Conservation (phyloP, 2,113 vertebrate species). For the Pao palembangensis region DNA sequence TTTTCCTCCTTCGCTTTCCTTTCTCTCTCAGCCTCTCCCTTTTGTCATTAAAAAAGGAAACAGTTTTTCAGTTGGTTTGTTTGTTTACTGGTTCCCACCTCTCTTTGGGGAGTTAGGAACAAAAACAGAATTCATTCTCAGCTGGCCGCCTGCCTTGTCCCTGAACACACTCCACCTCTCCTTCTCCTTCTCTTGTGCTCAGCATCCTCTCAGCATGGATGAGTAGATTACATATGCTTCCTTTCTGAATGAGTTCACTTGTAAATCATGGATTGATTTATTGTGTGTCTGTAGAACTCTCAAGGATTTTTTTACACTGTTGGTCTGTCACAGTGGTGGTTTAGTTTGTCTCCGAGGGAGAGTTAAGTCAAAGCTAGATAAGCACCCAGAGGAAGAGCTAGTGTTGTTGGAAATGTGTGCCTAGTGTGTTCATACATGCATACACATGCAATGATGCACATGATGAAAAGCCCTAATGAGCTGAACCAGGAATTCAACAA, state of each 20-base stretch:
- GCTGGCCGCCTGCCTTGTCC: constrained; percentile 70
- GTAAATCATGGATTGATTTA: constrained; percentile 73
- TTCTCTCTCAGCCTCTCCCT: constrained; percentile 50
- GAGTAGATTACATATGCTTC: constrained; percentile 74
- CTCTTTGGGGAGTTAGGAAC: constrained; percentile 68
- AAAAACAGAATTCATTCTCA: constrained; percentile 74
- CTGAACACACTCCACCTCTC: constrained; percentile 60
- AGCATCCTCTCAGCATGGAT: constrained; percentile 69
- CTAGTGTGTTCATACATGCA: constrained; percentile 1
- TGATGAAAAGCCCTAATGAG: constrained; percentile 13
- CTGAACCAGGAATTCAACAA: constrained; percentile 15
- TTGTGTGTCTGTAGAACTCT: constrained; percentile 61
- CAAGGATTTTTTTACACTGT: constrained; percentile 43
- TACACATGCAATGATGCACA: constrained; percentile 11
- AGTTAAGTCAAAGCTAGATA: constrained; percentile 36
- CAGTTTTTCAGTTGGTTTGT: constrained; percentile 60
- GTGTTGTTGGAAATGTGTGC: not conserved
- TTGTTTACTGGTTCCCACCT: constrained; percentile 77
- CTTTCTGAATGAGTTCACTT: constrained; percentile 73
- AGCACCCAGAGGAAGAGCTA: constrained; percentile 4
- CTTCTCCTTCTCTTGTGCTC: constrained; percentile 49
- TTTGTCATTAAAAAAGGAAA: constrained; percentile 68
- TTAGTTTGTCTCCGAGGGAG: constrained; percentile 48
- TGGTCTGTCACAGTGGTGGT: constrained; percentile 43
- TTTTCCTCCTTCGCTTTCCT: constrained; percentile 44